A percentile compares a stretch with the other conserved stretches of the same genome.
phyloP scores from a whole-genome alignment of 2,797 vertebrate species.

The Danio kyathit region DNA sequence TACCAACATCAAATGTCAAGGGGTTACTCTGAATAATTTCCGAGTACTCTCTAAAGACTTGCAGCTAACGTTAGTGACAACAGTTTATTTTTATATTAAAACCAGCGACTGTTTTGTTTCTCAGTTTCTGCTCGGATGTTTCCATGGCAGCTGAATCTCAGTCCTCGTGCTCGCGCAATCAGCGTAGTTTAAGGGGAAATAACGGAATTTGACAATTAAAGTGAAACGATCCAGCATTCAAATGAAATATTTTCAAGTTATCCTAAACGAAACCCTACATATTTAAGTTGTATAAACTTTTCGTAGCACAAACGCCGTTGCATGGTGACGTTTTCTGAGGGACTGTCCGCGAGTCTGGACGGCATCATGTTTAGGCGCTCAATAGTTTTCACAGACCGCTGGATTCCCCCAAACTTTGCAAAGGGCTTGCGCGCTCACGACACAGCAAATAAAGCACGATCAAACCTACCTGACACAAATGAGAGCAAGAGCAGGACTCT shows the following conservation, averaged over 20 bases:
- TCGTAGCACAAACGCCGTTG: not conserved
- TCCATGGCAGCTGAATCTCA: constrained; percentile 57
- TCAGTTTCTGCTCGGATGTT: constrained; percentile 37
- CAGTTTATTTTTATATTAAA: not conserved
- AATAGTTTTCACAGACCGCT: constrained; percentile 24
- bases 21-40: not conserved
- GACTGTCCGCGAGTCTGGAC: constrained; percentile 1
- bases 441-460: constrained; percentile 3
- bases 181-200: not conserved
- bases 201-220: not conserved
- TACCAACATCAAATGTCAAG: constrained; percentile 17
- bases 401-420: constrained; percentile 43
- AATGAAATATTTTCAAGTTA: not conserved
- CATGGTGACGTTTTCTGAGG: not conserved
- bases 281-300: constrained; percentile 39
- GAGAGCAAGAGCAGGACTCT: constrained; percentile 68
- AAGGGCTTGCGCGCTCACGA: constrained; percentile 17
- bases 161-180: constrained; percentile 24
- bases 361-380: constrained; percentile 39
- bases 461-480: constrained; percentile 76
- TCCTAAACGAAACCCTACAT: too few relatives aligned
- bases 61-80: not conserved
- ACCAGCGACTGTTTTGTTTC: constrained; percentile 4
- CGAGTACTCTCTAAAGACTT: not conserved
- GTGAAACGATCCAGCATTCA: not conserved